Percentiles rank a stretch among this genome's conserved stretches.
These are phyloP conservation scores for Myotis vivesi DNA, from an alignment of 2,797 vertebrate genomes.

Conservation along the genomic window DNA sequence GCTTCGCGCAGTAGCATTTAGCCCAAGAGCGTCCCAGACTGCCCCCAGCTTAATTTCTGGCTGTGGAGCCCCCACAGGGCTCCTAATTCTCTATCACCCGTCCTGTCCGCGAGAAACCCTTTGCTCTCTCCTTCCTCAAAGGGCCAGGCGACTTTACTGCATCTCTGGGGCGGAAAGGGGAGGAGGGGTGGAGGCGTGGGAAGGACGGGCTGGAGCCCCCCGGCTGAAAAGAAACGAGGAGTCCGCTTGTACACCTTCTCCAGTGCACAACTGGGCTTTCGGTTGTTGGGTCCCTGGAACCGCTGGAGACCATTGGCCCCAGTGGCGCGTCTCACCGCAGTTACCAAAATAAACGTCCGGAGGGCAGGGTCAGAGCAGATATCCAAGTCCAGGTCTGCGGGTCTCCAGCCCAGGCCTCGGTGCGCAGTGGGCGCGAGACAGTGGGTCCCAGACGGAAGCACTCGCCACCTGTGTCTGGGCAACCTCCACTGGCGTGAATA, in stretches of 20 bases:
- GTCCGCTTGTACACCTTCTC: background rate
- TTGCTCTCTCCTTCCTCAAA: background rate
- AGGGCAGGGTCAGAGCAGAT: rapidly evolving
- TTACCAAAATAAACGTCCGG: background rate
- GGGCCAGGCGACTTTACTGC: rapidly evolving
- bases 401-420: background rate
- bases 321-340: background rate
- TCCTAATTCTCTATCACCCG: background rate
- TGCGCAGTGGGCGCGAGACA: background rate
- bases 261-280: background rate
- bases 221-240: background rate
- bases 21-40: background rate
- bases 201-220: no score
- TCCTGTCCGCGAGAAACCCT: background rate
- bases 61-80: background rate
- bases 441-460: background rate
- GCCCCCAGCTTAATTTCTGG: background rate
- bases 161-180: rapidly evolving
- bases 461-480: background rate
- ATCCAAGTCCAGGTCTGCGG: background rate
- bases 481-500: background rate
- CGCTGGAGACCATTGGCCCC: background rate
- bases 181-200: rapidly evolving
- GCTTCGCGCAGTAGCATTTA: background rate
- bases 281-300: background rate